phyloP scores from a whole-genome alignment of 2,888 invertebrate genomes.

The Latrodectus elegans region DNA sequence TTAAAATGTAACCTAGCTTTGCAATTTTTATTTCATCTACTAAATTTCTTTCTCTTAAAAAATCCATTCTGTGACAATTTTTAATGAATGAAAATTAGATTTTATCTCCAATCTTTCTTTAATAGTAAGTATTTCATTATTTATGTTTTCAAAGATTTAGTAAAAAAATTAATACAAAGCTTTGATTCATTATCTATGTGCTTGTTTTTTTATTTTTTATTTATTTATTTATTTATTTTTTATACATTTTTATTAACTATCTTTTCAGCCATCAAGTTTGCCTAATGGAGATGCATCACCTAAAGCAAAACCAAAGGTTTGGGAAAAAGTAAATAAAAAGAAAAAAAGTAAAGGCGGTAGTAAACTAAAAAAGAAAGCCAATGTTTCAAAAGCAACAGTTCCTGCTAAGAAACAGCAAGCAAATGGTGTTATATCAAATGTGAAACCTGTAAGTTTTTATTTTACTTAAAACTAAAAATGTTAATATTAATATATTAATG shows the following conservation, averaged over 20 bases:
- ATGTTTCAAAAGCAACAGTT: constrained; percentile 9
- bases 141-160: too few relatives aligned
- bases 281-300: constrained; percentile 29
- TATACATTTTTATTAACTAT: neutral
- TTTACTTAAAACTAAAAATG: neutral
- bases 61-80: too few relatives aligned
- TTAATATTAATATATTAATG: neutral
- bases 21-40: too few relatives aligned
- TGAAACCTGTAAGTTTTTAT: neutral
- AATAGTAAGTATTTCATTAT: too few relatives aligned
- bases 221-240: too few relatives aligned
- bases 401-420: constrained; percentile 10
- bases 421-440: constrained; percentile 1
- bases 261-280: neutral
- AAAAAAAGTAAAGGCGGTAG: constrained; percentile 69
- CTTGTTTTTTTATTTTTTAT: neutral
- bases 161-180: neutral
- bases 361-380: constrained; percentile 62
- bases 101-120: too few relatives aligned
- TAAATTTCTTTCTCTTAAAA: too few relatives aligned
- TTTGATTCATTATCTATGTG: neutral
- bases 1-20: too few relatives aligned
- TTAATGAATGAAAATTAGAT: too few relatives aligned
- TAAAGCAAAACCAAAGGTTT: constrained; percentile 81
- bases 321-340: constrained; percentile 82